Evolutionary conservation across 2,797 vertebrate species (phyloP), one percentile per base, ranked within the genome.

Genomic region (Prionace glauca): DNA sequence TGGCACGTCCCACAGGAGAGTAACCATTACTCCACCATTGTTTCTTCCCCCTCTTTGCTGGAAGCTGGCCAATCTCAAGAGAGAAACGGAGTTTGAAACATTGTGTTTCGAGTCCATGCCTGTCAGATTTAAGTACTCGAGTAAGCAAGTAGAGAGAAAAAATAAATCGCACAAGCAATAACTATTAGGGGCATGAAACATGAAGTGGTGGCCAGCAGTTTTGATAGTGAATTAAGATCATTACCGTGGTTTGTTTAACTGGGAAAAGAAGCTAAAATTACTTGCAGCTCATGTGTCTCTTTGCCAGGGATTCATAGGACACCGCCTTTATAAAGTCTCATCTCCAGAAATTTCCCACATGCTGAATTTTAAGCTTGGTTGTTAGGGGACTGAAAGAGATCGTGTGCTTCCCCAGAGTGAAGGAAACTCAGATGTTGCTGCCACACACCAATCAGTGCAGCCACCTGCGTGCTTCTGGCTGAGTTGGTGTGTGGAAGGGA

Each of bases 1-100:
- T 81, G 95, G 95, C 77, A 86, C 1, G 2, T 77, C 96, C 96
- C 71, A 96, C 95, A 96, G 90, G 96, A 96, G 96, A 95, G 5
- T 71, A 24, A 0, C 91, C 88, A 9, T 90, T 95, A 95, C n/a
- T 9, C 62, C 92, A 0, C 93, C 74, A 56, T 95, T 77, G 41
- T 95, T 67, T 94, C 45, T 91, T 60, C 45, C 8, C 32, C 29
- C 3, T 18, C 10, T 45, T 50, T 95, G 71, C 41, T 95, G 93
- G 93, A 95, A n/a, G 18, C 45, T n/a, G 29, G 93, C 93, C 93
- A 95, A 22, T 0, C 50, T 60, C 45, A 32, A 32, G 71, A 60
- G 71, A 94, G 67, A 26, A 50, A 50, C 0, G 11, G 4, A n/a
- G 72, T 12, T 95, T 77, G 41, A 56, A 77, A 56, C 69, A 32